Conservation (phyloP, 2,888 invertebrate species). For the Syrphus vitripennis region DNA sequence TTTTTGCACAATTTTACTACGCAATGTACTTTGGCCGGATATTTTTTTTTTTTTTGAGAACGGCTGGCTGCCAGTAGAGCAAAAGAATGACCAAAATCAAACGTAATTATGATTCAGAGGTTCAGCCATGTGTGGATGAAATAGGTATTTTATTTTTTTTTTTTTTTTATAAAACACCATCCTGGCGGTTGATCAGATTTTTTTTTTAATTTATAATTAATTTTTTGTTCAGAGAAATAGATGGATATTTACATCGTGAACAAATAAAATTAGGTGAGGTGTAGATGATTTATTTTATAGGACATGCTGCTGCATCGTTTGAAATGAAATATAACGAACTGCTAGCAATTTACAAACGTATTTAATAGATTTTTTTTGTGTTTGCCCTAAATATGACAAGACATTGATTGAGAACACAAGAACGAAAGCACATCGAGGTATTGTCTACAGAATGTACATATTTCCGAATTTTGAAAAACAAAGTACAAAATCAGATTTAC, state of each 20-base stretch:
- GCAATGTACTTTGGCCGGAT: neutral
- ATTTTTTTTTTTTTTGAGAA: no score
- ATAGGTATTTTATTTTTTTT: slow-evolving; percentile 16
- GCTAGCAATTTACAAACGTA: neutral
- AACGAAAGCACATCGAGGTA: no score
- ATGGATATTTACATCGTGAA: neutral
- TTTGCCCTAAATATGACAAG: neutral
- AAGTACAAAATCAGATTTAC: no score
- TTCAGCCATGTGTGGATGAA: slow-evolving; percentile 22
- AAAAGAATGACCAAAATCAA: neutral
- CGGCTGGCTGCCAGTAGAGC: neutral
- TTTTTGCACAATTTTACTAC: neutral
- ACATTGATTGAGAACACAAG: neutral
- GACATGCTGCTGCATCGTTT: slow-evolving; percentile 41
- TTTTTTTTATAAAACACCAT: neutral
- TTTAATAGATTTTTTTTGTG: neutral
- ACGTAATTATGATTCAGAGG: neutral
- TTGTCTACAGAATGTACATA: no score
- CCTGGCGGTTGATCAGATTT: neutral
- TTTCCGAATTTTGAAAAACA: no score
- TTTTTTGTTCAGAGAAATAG: neutral
- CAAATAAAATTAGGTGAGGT: slow-evolving; percentile 13
- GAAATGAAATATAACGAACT: slow-evolving; percentile 34
- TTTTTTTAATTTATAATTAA: neutral
- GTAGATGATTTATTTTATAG: slow-evolving; percentile 37